Base-by-base conservation (phyloP, 2,113 vertebrate species). In the Sinocyclocheilus anshuiensis region DNA sequence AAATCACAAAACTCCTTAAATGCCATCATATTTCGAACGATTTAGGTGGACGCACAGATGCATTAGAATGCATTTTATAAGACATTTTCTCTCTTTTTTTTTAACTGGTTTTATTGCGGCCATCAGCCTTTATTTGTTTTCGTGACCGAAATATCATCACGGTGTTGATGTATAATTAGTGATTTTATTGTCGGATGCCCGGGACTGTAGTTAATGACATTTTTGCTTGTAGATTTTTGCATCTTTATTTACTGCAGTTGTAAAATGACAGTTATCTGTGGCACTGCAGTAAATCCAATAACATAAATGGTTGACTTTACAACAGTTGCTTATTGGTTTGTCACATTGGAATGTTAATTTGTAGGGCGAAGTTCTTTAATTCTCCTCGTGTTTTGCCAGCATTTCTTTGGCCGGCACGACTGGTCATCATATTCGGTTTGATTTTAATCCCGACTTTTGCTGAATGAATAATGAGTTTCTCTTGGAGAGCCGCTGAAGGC, bases 321-420 rank as follows among this genome's bases (percentile, higher is more conserved):
- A 84, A 86, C 84, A 36, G 26, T n/a, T 63, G 71, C 80, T 85
- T 77, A 87, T 86, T 89, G 86, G 81, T 71, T 76, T 71, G 72
- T 81, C 82, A 84, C 29, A 39, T 77, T 89, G 71, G 55, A 77
- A 78, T 48, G 85, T 90, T 82, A 85, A 91, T 90, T 88, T 87
- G 63, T 50, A 42, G 85, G 61, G 81, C 26, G 33, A 85, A 59
- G 45, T 79, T 55, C 53, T 78, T 77, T 88, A 88, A 89, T 88
- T 84, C 50, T 75, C 18, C 15, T 71, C 33, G 59, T 87, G 86
- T 86, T 79, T 88, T 57, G 50, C 61, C 5, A 86, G 39, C 81
- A 84, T 83, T 86, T 86, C 59, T 22, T 67, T 55, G 71, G 75
- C 72, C 75, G 71, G 36, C 71, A 45, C 36, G 69, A 65, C 59